Percentiles rank a stretch among this genome's conserved stretches.
Evolutionary conservation across 2,797 vertebrate genomes (phyloP).

Genomic region (Strix occidentalis): DNA sequence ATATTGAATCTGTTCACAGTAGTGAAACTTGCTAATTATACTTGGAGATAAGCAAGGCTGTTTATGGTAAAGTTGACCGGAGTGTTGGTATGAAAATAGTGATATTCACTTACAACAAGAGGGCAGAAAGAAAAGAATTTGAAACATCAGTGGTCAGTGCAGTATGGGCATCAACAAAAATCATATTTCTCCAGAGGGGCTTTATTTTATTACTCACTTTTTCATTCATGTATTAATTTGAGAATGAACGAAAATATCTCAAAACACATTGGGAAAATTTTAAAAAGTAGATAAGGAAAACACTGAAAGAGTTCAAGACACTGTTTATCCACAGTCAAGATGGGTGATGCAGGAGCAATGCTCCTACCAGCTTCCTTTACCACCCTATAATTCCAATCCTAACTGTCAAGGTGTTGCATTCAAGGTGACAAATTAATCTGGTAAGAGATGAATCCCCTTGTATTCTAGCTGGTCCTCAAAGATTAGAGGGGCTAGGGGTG

Average conservation of each 20-base stretch:
- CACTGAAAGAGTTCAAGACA: not conserved
- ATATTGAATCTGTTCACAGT: not conserved
- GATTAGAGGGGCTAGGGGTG: too few species aligned
- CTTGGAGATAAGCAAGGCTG: not conserved
- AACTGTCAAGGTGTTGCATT: not conserved
- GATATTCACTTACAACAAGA: not conserved
- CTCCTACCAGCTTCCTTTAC: not conserved
- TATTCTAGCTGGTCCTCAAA: too few species aligned
- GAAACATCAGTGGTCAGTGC: not conserved
- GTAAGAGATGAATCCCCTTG: too few species aligned
- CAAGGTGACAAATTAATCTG: too few species aligned
- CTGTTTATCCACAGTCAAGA: accelerated
- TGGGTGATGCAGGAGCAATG: not conserved
- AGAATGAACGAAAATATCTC: not conserved
- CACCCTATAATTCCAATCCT: not conserved
- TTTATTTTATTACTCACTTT: not conserved
- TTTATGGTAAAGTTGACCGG: not conserved
- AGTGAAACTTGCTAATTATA: not conserved
- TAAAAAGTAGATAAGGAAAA: not conserved
- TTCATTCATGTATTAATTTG: not conserved
- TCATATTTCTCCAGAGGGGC: not conserved
- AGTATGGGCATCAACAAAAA: not conserved
- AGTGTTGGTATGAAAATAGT: not conserved
- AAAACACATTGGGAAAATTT: not conserved
- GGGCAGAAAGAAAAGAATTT: not conserved